Conservation (phyloP, 2,797 vertebrate species). For the Vespertilio murinus region DNA sequence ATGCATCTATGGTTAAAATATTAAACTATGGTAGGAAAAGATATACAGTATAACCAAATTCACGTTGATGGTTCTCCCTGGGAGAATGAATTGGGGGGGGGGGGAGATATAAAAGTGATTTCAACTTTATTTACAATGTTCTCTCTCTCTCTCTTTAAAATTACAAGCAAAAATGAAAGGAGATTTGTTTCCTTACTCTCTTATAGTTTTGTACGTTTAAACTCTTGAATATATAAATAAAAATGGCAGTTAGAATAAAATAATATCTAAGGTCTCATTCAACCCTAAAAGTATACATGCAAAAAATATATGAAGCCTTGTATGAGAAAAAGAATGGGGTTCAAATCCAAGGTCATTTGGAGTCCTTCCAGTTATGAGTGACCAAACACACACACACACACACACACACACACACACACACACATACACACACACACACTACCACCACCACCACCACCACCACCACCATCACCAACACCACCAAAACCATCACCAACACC, state of each 20-base stretch:
- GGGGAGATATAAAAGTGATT: not conserved
- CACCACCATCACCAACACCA: not conserved
- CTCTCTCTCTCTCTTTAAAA: not conserved
- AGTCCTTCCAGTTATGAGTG: not conserved
- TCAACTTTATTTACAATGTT: not conserved
- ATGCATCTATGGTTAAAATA: not conserved
- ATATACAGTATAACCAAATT: not conserved
- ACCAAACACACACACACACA: not conserved
- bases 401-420: not conserved
- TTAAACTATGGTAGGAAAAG: not conserved
- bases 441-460: not conserved
- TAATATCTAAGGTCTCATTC: not conserved
- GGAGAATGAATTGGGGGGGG: not conserved
- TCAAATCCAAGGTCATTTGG: not conserved
- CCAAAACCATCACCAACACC: not conserved
- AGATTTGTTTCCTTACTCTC: not conserved
- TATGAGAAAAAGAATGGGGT: not conserved
- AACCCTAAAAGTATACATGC: not conserved
- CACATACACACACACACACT: not conserved
- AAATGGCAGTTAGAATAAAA: not conserved
- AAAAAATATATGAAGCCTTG: not conserved
- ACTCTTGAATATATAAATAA: not conserved
- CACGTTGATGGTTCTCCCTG: not conserved
- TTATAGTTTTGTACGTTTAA: not conserved
- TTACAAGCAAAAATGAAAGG: not conserved